Conservation (phyloP, 2,888 invertebrate species). For the Ormyrus pomaceus region DNA sequence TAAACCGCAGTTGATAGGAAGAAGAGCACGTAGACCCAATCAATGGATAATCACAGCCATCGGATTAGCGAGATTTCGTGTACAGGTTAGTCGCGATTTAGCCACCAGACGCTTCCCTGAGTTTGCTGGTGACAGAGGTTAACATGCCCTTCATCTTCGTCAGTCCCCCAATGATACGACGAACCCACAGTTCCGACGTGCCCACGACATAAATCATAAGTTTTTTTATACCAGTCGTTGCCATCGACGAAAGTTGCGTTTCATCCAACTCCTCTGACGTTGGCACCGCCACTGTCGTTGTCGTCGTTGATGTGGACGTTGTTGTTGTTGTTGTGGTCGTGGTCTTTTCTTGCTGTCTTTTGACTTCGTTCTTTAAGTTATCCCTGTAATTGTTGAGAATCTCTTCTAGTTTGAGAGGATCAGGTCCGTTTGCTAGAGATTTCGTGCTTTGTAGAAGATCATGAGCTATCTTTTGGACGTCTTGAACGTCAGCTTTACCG, state of each 20-base stretch:
- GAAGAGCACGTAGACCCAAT: constrained; percentile 42
- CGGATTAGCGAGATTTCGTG: constrained; percentile 42
- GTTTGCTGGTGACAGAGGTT: constrained; percentile 61
- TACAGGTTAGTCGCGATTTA: constrained; percentile 56
- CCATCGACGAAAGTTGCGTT: constrained; percentile 52
- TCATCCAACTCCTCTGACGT: constrained; percentile 37
- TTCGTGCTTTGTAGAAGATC: constrained; percentile 67
- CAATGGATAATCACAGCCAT: constrained; percentile 54
- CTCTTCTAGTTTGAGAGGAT: constrained; percentile 70
- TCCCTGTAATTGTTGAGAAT: constrained; percentile 68
- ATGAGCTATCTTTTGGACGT: constrained; percentile 67
- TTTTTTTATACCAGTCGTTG: constrained; percentile 69
- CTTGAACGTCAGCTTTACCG: constrained; percentile 67
- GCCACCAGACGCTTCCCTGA: constrained; percentile 58
- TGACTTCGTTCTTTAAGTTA: constrained; percentile 72
- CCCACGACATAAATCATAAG: constrained; percentile 67
- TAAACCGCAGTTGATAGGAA: constrained; percentile 21
- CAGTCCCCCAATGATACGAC: constrained; percentile 65
- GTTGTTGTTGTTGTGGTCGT: constrained; percentile 28
- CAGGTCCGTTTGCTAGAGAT: constrained; percentile 68
- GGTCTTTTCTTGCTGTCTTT: constrained; percentile 66
- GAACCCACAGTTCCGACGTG: constrained; percentile 65
- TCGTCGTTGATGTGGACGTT: constrained; percentile 27
- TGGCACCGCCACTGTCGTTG: constrained; percentile 6
- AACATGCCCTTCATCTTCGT: constrained; percentile 64